Conservation (phyloP, 2,113 vertebrate genomes). For the Proteles cristata region DNA sequence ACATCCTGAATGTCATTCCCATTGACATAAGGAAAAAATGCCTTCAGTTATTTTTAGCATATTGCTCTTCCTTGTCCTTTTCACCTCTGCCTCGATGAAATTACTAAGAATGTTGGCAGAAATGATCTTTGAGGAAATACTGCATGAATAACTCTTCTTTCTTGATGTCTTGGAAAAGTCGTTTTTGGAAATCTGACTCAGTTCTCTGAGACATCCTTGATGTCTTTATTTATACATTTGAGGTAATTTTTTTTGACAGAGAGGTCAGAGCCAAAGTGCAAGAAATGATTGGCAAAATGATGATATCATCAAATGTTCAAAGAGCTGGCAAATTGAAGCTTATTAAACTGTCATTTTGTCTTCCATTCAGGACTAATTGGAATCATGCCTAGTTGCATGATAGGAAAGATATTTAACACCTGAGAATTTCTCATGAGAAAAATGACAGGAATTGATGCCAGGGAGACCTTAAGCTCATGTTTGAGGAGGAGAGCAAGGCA, state of each 20-base stretch:
- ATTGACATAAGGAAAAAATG: conserved; percentile 8
- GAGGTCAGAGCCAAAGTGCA: conserved; percentile 80
- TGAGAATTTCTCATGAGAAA: conserved; percentile 81
- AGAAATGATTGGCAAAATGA: conserved; percentile 88
- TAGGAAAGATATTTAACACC: conserved; percentile 79
- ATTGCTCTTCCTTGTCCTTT: neutral
- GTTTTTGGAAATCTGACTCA: conserved; percentile 78
- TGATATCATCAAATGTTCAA: conserved; percentile 89
- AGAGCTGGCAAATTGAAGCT: conserved; percentile 85
- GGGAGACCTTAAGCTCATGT: conserved; percentile 66
- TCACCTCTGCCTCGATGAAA: neutral
- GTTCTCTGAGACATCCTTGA: conserved; percentile 66
- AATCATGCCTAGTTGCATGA: conserved; percentile 81
- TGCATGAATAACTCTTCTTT: conserved; percentile 62
- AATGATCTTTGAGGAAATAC: conserved; percentile 79
- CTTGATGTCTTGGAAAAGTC: conserved; percentile 70
- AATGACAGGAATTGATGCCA: conserved; percentile 80
- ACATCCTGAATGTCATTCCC: neutral
- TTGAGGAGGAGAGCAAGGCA: conserved; percentile 71
- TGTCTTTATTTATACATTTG: conserved; percentile 71
- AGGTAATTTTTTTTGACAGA: conserved; percentile 80
- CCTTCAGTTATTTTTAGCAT: neutral
- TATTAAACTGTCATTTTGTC: conserved; percentile 84
- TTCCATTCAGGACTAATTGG: conserved; percentile 83
- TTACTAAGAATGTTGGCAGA: conserved; percentile 77